Evolutionary conservation across 2,113 vertebrate genomes (phyloP).

Genomic region (Atrichornis clamosus): DNA sequence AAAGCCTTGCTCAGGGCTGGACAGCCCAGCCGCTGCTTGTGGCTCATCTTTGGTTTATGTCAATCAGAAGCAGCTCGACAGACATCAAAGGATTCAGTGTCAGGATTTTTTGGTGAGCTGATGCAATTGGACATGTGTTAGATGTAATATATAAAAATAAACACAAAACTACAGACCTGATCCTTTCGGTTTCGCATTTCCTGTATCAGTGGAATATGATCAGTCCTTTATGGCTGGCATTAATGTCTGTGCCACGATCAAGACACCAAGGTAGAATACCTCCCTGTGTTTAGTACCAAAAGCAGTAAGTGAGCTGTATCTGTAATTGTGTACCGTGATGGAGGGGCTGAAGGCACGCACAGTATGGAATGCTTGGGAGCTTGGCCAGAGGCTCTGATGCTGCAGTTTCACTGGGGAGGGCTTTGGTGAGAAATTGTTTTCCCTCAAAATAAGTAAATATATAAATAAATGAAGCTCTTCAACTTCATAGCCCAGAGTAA

Average conservation of each 20-base stretch:
- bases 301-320: background rate
- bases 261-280: background rate
- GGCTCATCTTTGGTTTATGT: background rate
- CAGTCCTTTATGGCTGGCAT: background rate
- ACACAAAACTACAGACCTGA: background rate
- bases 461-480: slow-evolving; percentile 25
- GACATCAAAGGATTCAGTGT: background rate
- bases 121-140: background rate
- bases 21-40: background rate
- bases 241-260: background rate
- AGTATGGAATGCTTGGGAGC: background rate
- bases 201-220: background rate
- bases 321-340: background rate
- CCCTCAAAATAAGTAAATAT: slow-evolving; percentile 19
- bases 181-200: background rate
- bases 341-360: background rate
- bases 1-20: background rate
- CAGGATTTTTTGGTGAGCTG: background rate
- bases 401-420: background rate
- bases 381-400: background rate
- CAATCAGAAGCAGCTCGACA: background rate
- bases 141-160: background rate
- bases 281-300: background rate
- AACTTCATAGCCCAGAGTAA: background rate
- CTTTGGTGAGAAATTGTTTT: background rate